Percentiles rank a stretch among this genome's conserved stretches.
Conservation (phyloP, 2,113 vertebrate genomes). For the Caloenas nicobarica region DNA sequence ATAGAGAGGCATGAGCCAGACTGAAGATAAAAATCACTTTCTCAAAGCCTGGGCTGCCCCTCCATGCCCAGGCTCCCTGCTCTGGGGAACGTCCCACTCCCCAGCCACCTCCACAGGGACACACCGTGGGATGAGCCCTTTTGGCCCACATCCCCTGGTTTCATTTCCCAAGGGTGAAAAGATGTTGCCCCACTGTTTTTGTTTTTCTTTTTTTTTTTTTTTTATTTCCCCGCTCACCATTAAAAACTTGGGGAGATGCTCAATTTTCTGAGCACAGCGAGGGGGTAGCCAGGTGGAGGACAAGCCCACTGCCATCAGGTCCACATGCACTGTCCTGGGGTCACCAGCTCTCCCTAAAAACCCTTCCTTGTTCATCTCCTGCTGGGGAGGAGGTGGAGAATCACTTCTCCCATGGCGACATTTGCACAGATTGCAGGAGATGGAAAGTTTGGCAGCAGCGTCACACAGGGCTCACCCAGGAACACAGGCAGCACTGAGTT, state of each 20-base stretch:
- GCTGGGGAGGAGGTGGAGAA: neutral
- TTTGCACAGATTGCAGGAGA: neutral
- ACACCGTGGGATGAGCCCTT: neutral
- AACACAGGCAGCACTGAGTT: neutral
- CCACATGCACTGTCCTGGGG: rapidly evolving
- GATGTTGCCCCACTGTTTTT: neutral
- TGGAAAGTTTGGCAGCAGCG: neutral
- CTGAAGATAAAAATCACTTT: neutral
- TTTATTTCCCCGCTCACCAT: neutral
- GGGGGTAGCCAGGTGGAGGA: neutral
- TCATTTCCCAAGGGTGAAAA: neutral
- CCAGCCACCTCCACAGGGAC: neutral
- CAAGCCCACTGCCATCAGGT: neutral
- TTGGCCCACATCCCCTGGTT: neutral
- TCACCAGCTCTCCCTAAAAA: neutral
- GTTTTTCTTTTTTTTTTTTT: too few species aligned
- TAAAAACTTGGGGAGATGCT: neutral
- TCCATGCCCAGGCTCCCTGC: rapidly evolving
- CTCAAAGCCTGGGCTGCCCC: neutral
- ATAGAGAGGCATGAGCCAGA: neutral
- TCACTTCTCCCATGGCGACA: neutral
- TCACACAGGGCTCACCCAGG: rapidly evolving
- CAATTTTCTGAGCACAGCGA: neutral
- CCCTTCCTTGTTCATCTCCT: neutral
- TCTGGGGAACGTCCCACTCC: neutral